Base-by-base conservation (phyloP, 2,113 vertebrate species). In the Thamnophis sirtalis region DNA sequence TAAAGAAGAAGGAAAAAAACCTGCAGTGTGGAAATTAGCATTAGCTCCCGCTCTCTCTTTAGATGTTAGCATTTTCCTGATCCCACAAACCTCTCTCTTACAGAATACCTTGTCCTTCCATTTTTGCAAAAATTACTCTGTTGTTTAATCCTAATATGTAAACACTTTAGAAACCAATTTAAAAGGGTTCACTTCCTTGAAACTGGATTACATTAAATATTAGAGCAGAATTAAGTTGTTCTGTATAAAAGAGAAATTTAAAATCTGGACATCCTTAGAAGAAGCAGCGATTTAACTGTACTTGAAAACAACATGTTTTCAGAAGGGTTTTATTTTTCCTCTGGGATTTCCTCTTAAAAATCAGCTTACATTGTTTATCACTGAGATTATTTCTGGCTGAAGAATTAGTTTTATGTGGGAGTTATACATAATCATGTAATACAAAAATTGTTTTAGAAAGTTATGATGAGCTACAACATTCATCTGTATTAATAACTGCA, bases 341-440 rank as follows among this genome's bases (percentile, higher is more conserved):
- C 63, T 90, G 60, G 89, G 63, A 43, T 11, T 90, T n/a, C 48
- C 58, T 84, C 68, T 90, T 90, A 15, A 90, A 90, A 90, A 90
- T 43, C 51, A 90, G 51, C 21, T 53, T 19, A 53, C n/a, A 84
- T 21, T 90, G 43, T 38, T 53, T 55, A 54, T 73, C 22, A 38
- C 33, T 90, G 50, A 54, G 10, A 17, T 84, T 73, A 33, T 26
- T 68, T 43, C 33, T 89, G 88, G 88, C 87, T 38, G 53, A 56
- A 13, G 56, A 26, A 90, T 38, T 43, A 43, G 43, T 55, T 84
- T 84, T 38, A 68, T 73, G 56, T 63, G 63, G 48, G 33, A 63
- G 10, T 63, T 63, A n/a, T 28, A 28, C 22, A 8, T 58, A 58
- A 58, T 58, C 56, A 89, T 22, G 19, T 28, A 10, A 28, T 49